Evolutionary conservation across 2,888 invertebrate species (phyloP).

Genomic region (Drosophila aldrichi): DNA sequence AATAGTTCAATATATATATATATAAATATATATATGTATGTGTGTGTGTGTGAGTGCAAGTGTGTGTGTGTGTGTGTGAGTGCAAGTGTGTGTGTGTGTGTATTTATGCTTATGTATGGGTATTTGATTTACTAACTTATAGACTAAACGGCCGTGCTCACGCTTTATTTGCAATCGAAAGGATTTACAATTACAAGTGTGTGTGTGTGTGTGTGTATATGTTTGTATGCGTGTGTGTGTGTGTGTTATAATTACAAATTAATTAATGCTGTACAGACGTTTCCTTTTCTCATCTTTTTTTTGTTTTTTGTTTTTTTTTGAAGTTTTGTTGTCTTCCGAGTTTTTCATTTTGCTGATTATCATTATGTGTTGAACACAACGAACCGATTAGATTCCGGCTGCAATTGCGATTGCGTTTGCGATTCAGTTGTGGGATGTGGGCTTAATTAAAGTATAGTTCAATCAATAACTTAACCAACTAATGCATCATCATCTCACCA

Average conservation of each 20-base stretch:
- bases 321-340: constrained; percentile 35
- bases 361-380: constrained; percentile 23
- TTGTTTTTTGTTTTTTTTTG: constrained; percentile 5
- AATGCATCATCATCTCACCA: constrained; percentile 54
- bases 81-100: constrained; percentile 28
- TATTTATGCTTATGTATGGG: constrained; percentile 38
- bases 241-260: constrained; percentile 69
- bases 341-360: constrained; percentile 13
- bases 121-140: constrained; percentile 77
- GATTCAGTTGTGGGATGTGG: constrained; percentile 23
- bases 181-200: constrained; percentile 24
- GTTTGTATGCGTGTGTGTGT: constrained; percentile 24
- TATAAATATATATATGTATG: neutral
- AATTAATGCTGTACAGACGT: constrained; percentile 76
- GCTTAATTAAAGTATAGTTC: constrained; percentile 62
- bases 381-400: neutral
- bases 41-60: too few species aligned
- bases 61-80: constrained; percentile 24
- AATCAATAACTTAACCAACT: constrained; percentile 63
- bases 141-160: constrained; percentile 70
- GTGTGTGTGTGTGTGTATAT: constrained; percentile 16
- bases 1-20: constrained; percentile 29
- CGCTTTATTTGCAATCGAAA: constrained; percentile 21
- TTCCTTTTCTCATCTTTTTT: neutral
- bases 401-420: neutral